phyloP scores from a whole-genome alignment of 1,140 invertebrate genomes.

The Mylabris phalerata region DNA sequence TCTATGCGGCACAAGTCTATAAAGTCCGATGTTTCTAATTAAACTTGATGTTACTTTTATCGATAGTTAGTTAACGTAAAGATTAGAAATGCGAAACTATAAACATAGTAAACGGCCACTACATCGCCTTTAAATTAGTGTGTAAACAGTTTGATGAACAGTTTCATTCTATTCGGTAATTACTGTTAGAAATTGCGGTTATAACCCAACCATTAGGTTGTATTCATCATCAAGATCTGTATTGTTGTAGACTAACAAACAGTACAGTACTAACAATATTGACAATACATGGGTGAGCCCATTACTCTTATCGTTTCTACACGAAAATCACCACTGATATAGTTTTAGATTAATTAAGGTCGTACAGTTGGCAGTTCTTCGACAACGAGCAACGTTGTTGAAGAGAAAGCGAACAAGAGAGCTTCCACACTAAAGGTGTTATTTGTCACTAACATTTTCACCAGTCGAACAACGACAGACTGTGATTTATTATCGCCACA shows the following conservation, averaged over 20 bases:
- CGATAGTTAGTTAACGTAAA: too few relatives aligned
- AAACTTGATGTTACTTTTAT: too few relatives aligned
- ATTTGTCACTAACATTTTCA: constrained; percentile 9
- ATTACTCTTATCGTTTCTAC: constrained; percentile 8
- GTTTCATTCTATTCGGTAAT: not conserved
- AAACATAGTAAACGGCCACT: too few relatives aligned
- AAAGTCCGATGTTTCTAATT: too few relatives aligned
- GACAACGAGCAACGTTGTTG: not conserved
- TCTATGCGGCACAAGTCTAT: too few relatives aligned
- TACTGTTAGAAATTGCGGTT: too few relatives aligned
- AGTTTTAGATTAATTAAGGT: constrained; percentile 10
- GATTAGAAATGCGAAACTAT: too few relatives aligned
- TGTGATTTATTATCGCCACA: constrained; percentile 1
- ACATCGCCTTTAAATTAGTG: constrained; percentile 6
- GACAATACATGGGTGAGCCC: not conserved
- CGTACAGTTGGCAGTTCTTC: constrained; percentile 3
- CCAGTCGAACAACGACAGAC: not conserved
- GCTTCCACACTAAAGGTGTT: not conserved
- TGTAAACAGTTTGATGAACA: constrained; percentile 17
- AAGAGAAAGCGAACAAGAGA: too few relatives aligned
- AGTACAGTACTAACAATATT: too few relatives aligned
- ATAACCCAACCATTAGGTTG: too few relatives aligned
- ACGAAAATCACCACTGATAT: constrained; percentile 2
- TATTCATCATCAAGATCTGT: too few relatives aligned
- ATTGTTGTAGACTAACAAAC: too few relatives aligned